Evolutionary conservation across 1,140 invertebrate genomes (phyloP), one percentile per base, ranked within the genome.

Genomic region (Spodoptera frugiperda): DNA sequence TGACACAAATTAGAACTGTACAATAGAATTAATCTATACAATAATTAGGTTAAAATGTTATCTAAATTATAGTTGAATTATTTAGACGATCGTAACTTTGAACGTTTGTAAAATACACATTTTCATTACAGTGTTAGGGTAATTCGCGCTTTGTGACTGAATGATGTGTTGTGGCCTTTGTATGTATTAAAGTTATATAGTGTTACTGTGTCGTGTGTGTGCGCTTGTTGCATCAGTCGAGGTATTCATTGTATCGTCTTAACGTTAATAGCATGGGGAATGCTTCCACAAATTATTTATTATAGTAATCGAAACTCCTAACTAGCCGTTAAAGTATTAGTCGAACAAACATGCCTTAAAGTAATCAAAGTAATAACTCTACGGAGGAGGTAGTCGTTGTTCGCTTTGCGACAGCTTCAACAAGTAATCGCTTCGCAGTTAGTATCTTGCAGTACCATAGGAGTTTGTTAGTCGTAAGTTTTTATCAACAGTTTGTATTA

Each of bases 111-210:
- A 83, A 78, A 80, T 85, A 82, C 53, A 76, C 73, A 59, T 78
- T 78, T 39, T 82, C 67, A 78, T 83, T 79, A 77, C 54, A 70
- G 59, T 78, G 78, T 75, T 81, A 79, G 80, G 78, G 68, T 80
- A 78, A 81, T 86, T 84, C 84, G 88, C 92, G 92, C 91, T 93
- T 93, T 89, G 91, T 94, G 92, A 94, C 90, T 91, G 92, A 90
- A 93, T 91, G 91, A 93, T 92, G 91, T 93, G 92, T 88, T 93
- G 92, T 93, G 92, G 92, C 92, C 92, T 94, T 92, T 91, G 90
- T 90, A 94, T 91, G 89, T 91, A 85, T 89, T 87, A 87, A 89
- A 86, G 79, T 80, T 84, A 86, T 83, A 83, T 87, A 84, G 78
- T 88, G 82, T 91, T 88, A 87, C 48, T 74, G 78, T 80, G 84